Evolutionary conservation across 2,888 invertebrate genomes (phyloP), one percentile per base, ranked within the genome.

Genomic region (Cryptocephalus moraei): DNA sequence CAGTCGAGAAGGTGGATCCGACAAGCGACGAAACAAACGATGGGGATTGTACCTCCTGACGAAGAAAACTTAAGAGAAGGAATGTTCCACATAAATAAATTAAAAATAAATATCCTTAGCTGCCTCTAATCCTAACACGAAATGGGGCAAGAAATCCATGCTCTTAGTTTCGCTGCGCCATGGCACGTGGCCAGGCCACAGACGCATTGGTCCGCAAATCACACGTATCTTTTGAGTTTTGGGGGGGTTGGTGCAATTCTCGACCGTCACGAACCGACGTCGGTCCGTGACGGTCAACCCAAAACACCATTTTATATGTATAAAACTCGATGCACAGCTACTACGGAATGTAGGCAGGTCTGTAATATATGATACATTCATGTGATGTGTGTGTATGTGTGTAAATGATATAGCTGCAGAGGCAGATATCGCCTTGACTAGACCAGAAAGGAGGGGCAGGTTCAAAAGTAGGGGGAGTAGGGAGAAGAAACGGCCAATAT

Each of bases 181-280:
- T 60, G 62, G 61, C 62, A 51, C 50, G 44, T 41, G 48, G 58
- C 57, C 60, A 61, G 57, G 62, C 61, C 61, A 62, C 56, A 64
- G 65, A 68, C 65, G 63, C 67, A 65, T 69, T 69, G 69, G 69
- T 69, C 69, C 69, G 63, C 66, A 57, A 68, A 68, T 66, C 67
- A 67, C 66, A 67, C 60, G 58, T 55, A 50, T 51, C 51, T 54
- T 45, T 42, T 42, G 11, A 42, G 11, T 11, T 36, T 22, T 22
- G 22, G 22, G 22, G n/a, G 41, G 49, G 45, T 47, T 43, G 45
- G 45, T 47, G 43, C 39, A 43, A 45, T 47, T 45, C 47, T 45
- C 22, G 22, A 22, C 22, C 22, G 6, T 22, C 22, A 22, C 22
- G 22, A 22, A 22, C 22, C 22, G 22, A 43, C 36, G 41, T 46